phyloP scores from a whole-genome alignment of 1,140 invertebrate genomes.

The Hermatobates lingyangjiaoensis region DNA sequence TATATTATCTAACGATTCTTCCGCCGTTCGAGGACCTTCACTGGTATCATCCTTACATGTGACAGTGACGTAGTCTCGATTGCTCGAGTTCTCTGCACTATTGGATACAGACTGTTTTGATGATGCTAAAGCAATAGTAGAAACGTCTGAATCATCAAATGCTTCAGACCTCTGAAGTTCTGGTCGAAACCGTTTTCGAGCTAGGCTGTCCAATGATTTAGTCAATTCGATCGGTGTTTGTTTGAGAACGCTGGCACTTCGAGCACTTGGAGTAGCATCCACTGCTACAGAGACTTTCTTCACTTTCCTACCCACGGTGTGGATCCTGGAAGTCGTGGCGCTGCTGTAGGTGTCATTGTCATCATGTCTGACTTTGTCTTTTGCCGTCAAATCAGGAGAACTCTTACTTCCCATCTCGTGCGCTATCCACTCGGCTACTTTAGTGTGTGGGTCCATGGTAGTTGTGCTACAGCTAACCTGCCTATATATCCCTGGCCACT shows the following conservation, averaged over 20 bases:
- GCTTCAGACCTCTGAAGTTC: conserved; percentile 13
- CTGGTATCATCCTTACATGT: conserved; percentile 32
- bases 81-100: conserved; percentile 6
- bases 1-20: conserved; percentile 49
- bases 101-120: conserved; percentile 23
- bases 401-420: conserved; percentile 37
- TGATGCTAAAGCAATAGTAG: conserved; percentile 38
- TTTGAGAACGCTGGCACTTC: conserved; percentile 45
- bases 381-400: conserved; percentile 39
- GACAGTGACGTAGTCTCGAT: conserved; percentile 46
- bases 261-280: conserved; percentile 48
- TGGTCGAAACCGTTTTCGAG: conserved; percentile 6
- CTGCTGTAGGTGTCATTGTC: conserved; percentile 7
- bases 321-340: conserved; percentile 6
- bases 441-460: conserved; percentile 54
- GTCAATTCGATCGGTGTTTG: conserved; percentile 53
- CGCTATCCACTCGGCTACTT: conserved; percentile 68
- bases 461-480: conserved; percentile 51
- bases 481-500: conserved; percentile 41
- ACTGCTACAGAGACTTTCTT: conserved; percentile 52
- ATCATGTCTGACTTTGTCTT: conserved; percentile 21
- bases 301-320: conserved; percentile 20
- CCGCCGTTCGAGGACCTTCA: conserved; percentile 30
- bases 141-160: conserved; percentile 8
- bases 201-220: conserved; percentile 27